Evolutionary conservation across 1,140 invertebrate genomes (phyloP), one percentile per base, ranked within the genome.

Genomic region (Platorchestia sp.): DNA sequence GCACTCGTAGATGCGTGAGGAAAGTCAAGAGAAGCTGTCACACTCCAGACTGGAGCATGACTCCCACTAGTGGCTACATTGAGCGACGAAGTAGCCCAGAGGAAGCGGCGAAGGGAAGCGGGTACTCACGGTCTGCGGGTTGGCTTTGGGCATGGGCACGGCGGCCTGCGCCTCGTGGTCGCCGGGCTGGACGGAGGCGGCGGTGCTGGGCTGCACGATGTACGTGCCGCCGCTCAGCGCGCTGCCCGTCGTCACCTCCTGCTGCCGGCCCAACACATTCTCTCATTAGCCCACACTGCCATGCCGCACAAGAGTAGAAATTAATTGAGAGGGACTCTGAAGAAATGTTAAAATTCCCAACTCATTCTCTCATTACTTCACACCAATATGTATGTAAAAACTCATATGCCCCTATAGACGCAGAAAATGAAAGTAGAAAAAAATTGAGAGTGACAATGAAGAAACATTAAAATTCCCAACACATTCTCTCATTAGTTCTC

Each of bases 51-150:
- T 75, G 1, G 27, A 27, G 59, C 59, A 75, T 3, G 1, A 75
- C 59, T 1, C 27, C 10, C 1, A 10, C 59, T 10, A 75, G 10
- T 75, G 59, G 7, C 10, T 22, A 10, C 59, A 75, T 75, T 27
- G 36, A 75, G 1, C 1, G 59, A 75, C 10, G 14, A 75, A 36
- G 59, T 75, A 36, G 27, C 1, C 27, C 14, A 36, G 27, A 27
- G 14, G 59, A 75, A 3, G 59, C 14, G 14, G 10, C 59, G 27
- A 3, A 36, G 7, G 59, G n/a, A n/a, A 27, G 27, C 27, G 1
- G 27, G 59, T 93, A 93, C 91, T 93, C 91, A 93, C 91, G 44
- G 91, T 93, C 91, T 93, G 91, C 19, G 91, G 91, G 91, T 93
- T 93, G 43, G 91, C 91, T 36, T 93, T 93, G 91, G 91, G 91